Evolutionary conservation across 2,113 vertebrate genomes (phyloP).

Genomic region (Patagioenas fasciata): DNA sequence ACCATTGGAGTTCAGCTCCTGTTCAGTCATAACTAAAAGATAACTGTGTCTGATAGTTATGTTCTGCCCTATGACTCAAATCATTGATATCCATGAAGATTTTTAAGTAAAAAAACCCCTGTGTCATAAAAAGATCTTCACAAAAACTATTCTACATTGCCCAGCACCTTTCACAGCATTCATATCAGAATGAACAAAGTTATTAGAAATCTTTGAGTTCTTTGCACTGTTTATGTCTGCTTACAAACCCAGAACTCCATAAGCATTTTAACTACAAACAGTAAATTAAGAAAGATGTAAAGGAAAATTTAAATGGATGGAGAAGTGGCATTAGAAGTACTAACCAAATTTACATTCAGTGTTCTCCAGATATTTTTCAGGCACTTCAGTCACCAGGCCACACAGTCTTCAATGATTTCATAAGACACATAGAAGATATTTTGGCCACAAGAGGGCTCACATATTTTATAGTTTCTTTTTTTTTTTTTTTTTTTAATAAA

Average conservation of each 20-base stretch:
- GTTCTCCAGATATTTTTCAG: not conserved
- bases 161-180: not conserved
- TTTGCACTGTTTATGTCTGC: not conserved
- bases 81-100: not conserved
- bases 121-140: not conserved
- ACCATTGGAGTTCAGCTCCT: not conserved
- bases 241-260: not conserved
- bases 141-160: not conserved
- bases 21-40: not conserved
- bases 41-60: not conserved
- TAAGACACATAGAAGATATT: not conserved
- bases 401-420: not conserved
- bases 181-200: not conserved
- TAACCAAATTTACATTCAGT: not conserved
- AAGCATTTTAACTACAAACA: not conserved
- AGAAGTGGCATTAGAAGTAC: not conserved
- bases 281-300: not conserved
- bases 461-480: not conserved
- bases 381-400: not conserved
- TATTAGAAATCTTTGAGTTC: not conserved
- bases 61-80: not conserved
- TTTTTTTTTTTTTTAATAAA: not conserved
- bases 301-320: not conserved
- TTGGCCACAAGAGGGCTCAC: constrained; percentile 55
- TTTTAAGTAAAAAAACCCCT: not conserved